Evolutionary conservation across 1,140 invertebrate species (phyloP), one percentile per base, ranked within the genome.

Genomic region (Helicoverpa armigera): DNA sequence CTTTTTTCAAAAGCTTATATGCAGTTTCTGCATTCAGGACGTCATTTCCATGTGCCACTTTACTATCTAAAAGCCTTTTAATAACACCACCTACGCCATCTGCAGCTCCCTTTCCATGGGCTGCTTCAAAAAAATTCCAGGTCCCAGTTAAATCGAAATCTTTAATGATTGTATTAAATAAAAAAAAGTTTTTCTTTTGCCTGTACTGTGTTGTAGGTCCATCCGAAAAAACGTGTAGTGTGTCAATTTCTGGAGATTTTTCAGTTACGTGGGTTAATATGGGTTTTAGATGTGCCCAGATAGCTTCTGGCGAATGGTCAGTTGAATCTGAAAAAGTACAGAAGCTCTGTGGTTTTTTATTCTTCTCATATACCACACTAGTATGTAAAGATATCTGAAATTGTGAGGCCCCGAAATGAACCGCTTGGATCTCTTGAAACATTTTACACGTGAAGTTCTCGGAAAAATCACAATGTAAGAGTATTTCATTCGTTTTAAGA

Each of bases 381-480:
- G 63, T 65, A 48, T 65, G 63, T 12, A 65, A n/a, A 65, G 13
- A 43, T 43, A 65, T 78, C 54, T 78, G 75, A 13, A 50, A 13
- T 51, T 56, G 61, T 2, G 75, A 78, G 11, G 35, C 31, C 9
- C 50, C 60, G 14, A 65, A 78, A 60, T 78, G 75, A 10, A 78
- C 9, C 7, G 60, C 61, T 53, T 78, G 75, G 3, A 78, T 78
- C 54, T 78, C 50, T 31, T 29, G 12, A 35, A n/a, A 12, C 50
- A 67, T 23, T 35, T 78, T 78, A 35, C 75, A 78, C 14, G n/a
- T 23, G 54, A 53, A 78, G 54, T 78, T 78, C 54, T 78, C 75
- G 7, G 75, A 78, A 14, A 78, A 78, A 67, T 78, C 75, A 29
- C 48, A 54, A 35, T 67, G 60, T 4, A 78, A 10, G 10, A 67